Evolutionary conservation across 2,888 invertebrate species (phyloP).

Genomic region (Polyploca ridens): DNA sequence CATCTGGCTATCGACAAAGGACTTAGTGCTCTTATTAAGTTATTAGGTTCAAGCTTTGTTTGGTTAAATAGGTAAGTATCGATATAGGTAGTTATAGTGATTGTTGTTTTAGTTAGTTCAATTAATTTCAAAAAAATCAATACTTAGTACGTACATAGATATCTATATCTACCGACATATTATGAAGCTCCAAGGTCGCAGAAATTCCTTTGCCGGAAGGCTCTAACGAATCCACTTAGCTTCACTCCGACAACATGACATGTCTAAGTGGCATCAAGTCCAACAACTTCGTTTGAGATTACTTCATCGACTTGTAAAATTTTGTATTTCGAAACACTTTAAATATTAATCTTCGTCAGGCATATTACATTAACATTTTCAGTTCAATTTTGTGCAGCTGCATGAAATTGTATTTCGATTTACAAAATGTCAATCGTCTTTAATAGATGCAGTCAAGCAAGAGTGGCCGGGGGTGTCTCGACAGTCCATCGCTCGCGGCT

Average conservation of each 20-base stretch:
- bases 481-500: constrained; percentile 42
- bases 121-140: background rate
- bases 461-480: constrained; percentile 35
- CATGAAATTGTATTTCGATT: constrained; percentile 47
- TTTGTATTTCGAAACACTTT: constrained; percentile 11
- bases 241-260: constrained; percentile 26
- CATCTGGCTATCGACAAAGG: background rate
- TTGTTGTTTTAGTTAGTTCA: background rate
- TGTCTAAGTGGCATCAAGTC: constrained; percentile 21
- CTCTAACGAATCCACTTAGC: constrained; percentile 54
- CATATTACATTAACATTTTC: constrained; percentile 7
- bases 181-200: constrained; percentile 1
- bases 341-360: constrained; percentile 27
- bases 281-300: constrained; percentile 32
- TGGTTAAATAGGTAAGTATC: no score
- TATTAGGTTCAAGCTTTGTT: background rate
- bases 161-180: background rate
- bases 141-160: background rate
- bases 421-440: constrained; percentile 58
- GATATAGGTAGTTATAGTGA: no score
- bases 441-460: constrained; percentile 50
- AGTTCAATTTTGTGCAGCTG: background rate
- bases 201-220: constrained; percentile 30
- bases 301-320: constrained; percentile 29
- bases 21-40: background rate